A percentile compares a stretch with the other conserved stretches of the same genome.
Conservation (phyloP, 2,888 invertebrate species). For the Eupithecia insigniata region DNA sequence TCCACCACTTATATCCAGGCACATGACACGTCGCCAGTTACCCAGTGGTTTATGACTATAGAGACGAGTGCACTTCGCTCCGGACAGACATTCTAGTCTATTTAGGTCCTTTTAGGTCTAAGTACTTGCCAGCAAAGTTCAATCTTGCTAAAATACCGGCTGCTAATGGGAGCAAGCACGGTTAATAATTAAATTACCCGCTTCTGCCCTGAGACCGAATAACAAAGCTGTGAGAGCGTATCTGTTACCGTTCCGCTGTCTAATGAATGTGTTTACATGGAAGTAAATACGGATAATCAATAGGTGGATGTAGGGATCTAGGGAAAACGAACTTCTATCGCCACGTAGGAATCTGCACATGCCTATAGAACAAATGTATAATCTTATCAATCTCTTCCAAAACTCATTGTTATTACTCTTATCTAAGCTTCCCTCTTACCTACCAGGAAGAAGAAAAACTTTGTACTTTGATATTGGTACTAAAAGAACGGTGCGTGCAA, state of each 20-base stretch:
- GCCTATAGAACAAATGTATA: no score
- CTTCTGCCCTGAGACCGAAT: slow-evolving; percentile 50
- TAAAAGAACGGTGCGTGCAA: background rate
- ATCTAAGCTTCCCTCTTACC: slow-evolving; percentile 4
- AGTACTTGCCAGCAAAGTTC: background rate
- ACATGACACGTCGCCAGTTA: slow-evolving; percentile 62
- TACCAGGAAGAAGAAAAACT: slow-evolving; percentile 1
- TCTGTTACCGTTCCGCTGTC: slow-evolving; percentile 46
- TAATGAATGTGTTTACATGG: slow-evolving; percentile 46
- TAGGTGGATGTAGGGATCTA: slow-evolving; percentile 29
- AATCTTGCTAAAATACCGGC: slow-evolving; percentile 4
- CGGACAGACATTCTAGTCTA: slow-evolving; percentile 25
- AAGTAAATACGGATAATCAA: slow-evolving; percentile 42
- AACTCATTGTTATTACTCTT: slow-evolving; percentile 22
- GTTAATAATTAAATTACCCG: slow-evolving; percentile 66
- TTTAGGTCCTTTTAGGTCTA: background rate
- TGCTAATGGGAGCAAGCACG: slow-evolving; percentile 56
- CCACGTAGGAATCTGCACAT: slow-evolving; percentile 13
- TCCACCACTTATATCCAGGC: slow-evolving; percentile 60
- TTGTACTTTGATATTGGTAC: slow-evolving; percentile 8
- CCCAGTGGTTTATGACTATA: slow-evolving; percentile 60
- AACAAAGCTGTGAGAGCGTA: slow-evolving; percentile 52
- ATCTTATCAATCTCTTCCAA: slow-evolving; percentile 23
- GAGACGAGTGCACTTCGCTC: slow-evolving; percentile 47
- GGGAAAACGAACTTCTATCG: slow-evolving; percentile 20